phyloP scores from a whole-genome alignment of 2,113 vertebrate genomes.

The Nyctereutes procyonoides region DNA sequence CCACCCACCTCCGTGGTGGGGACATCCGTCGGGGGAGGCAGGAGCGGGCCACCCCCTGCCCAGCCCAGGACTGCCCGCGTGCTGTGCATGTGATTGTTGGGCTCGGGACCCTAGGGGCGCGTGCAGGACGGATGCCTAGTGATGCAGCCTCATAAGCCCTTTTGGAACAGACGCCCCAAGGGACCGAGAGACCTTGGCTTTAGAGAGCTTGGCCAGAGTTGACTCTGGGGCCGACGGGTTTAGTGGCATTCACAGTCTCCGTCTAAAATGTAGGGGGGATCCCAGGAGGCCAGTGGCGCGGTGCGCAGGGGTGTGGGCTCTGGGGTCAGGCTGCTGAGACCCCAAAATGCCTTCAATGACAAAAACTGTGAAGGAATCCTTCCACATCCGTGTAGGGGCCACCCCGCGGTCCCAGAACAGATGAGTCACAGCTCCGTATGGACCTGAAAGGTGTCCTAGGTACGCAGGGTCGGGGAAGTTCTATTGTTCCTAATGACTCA shows the following conservation, averaged over 20 bases:
- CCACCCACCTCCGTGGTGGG: not conserved
- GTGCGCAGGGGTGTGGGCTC: rapidly evolving
- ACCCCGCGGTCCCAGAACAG: not conserved
- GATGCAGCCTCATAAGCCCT: not conserved
- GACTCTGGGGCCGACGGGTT: too few species aligned
- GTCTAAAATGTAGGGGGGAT: rapidly evolving
- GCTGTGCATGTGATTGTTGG: not conserved
- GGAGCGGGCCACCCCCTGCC: not conserved
- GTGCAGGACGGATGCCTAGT: rapidly evolving
- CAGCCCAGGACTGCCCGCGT: rapidly evolving
- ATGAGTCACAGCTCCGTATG: rapidly evolving
- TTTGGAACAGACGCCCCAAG: not conserved
- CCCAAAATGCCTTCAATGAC: not conserved
- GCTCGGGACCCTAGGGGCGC: rapidly evolving
- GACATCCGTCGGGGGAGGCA: not conserved
- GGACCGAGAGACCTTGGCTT: not conserved
- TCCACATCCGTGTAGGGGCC: rapidly evolving
- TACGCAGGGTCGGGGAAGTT: not conserved
- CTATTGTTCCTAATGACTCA: rapidly evolving
- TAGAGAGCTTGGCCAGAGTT: not conserved
- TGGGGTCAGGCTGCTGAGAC: not conserved
- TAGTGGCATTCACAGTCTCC: rapidly evolving
- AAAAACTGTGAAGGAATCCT: rapidly evolving
- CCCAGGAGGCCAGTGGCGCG: rapidly evolving
- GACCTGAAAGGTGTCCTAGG: not conserved